Evolutionary conservation across 2,797 vertebrate genomes (phyloP), one percentile per base, ranked within the genome.

Genomic region (Hyperoplus lanceolatus): DNA sequence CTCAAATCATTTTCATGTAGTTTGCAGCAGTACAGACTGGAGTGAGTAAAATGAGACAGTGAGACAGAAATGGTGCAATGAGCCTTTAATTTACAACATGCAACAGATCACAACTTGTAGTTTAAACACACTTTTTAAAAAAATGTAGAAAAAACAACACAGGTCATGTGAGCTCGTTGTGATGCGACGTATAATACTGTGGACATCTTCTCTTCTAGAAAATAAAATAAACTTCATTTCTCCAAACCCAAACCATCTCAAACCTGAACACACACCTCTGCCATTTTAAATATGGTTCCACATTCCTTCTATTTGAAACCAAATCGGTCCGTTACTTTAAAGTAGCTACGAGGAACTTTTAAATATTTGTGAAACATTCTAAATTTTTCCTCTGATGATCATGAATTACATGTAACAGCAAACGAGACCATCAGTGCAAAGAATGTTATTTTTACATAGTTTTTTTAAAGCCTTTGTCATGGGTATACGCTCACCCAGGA

Each of bases 81-180:
- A 83, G 81, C 70, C 76, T 91, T 91, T 91, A 90, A 86, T 90
- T 82, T 45, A 75, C 42, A 80, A 86, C 84, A 82, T 88, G 88
- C 88, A 74, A 79, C 64, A 88, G 70, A 81, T 58, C 51, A 74
- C 77, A 90, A 61, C 58, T 53, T 79, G 70, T 62, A 74, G 57
- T 73, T 78, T 48, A 49, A 85, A 81, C 62, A 85, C 48, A 66
- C 57, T 29, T 56, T 74, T 84, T 56, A 67, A 72, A 84, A 73
- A 62, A 78, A 73, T 54, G 63, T 70, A 77, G 59, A 84, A 81
- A 29, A 84, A 86, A 68, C 75, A 81, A 79, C 36, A 65, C 41
- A 76, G 55, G 62, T 72, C 56, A 63, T 79, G 88, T 77, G 83
- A 85, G 53, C 59, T 79, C 71, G 73, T 65, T 55, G 75, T 84